A percentile compares a stretch with the other conserved stretches of the same genome.
These are phyloP conservation scores for Harpagoxenus sublaevis DNA, from an alignment of 2,888 invertebrate species.

Conservation along the genomic window DNA sequence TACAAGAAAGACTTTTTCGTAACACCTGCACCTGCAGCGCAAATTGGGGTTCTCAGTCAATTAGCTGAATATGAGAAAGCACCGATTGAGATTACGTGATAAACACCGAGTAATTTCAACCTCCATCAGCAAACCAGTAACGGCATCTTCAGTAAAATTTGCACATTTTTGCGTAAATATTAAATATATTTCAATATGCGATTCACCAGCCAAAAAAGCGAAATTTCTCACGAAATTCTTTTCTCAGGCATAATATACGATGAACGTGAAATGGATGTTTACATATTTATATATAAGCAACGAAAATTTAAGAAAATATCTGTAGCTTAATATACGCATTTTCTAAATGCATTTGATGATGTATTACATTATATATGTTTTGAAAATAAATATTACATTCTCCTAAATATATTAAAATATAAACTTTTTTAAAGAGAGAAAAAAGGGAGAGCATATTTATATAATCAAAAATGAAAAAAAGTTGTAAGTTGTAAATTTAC, in stretches of 20 bases:
- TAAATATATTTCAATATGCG: neutral
- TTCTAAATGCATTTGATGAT: neutral
- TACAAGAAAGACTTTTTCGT: neutral
- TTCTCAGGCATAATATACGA: neutral
- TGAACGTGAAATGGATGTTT: neutral
- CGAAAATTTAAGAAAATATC: neutral
- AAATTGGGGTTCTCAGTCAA: neutral
- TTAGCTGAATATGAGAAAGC: neutral
- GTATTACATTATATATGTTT: neutral
- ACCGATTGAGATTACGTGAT: neutral
- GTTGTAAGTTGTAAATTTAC: neutral
- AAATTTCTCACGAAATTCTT: neutral
- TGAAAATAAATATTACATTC: neutral
- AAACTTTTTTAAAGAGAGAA: neutral
- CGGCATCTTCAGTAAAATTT: neutral
- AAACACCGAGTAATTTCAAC: neutral
- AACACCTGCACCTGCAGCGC: neutral
- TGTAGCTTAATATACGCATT: conserved; percentile 1
- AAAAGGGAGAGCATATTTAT: neutral
- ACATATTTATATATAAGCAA: neutral
- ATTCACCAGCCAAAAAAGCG: neutral
- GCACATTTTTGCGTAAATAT: neutral
- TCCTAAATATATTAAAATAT: neutral
- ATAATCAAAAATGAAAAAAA: neutral
- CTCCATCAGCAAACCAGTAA: neutral